Percentiles rank a stretch among this genome's conserved stretches.
These are phyloP conservation scores for Hirtodrosophila confusa DNA, from an alignment of 2,888 invertebrate genomes.

Conservation along the genomic window DNA sequence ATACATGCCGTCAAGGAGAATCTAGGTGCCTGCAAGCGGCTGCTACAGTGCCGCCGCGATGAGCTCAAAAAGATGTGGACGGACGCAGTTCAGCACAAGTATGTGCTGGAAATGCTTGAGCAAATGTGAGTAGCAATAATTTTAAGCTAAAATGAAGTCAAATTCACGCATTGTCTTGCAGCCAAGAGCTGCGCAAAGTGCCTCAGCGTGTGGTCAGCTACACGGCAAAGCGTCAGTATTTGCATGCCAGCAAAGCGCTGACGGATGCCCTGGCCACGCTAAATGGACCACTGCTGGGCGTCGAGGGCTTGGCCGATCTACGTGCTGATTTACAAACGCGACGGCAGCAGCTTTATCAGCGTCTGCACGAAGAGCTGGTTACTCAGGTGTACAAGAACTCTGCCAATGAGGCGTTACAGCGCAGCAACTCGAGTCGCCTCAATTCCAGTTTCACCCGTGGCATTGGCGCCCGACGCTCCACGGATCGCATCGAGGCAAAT, in stretches of 20 bases:
- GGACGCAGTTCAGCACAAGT: conserved; percentile 97
- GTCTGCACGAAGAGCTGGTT: conserved; percentile 89
- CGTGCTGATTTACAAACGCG: conserved; percentile 88
- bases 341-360: conserved; percentile 87
- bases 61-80: conserved; percentile 97
- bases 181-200: conserved; percentile 90
- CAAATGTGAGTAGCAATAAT: conserved; percentile 87
- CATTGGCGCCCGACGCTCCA: conserved; percentile 86
- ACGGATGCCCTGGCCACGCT: conserved; percentile 89
- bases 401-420: conserved; percentile 86
- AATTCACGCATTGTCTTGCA: conserved; percentile 74
- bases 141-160: not conserved
- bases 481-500: conserved; percentile 85
- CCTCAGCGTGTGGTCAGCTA: conserved; percentile 88
- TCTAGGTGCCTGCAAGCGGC: conserved; percentile 91
- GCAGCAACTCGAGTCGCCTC: conserved; percentile 87
- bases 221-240: conserved; percentile 90
- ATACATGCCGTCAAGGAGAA: conserved; percentile 92
- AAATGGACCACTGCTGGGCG: conserved; percentile 90
- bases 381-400: conserved; percentile 89
- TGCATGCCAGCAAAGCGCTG: conserved; percentile 93
- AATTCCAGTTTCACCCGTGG: conserved; percentile 87
- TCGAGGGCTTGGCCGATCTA: conserved; percentile 93
- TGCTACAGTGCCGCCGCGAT: conserved; percentile 95
- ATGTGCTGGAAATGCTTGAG: conserved; percentile 93